phyloP scores from a whole-genome alignment of 35 echinoderm and acorn worm genomes.

The Eucidaris tribuloides region DNA sequence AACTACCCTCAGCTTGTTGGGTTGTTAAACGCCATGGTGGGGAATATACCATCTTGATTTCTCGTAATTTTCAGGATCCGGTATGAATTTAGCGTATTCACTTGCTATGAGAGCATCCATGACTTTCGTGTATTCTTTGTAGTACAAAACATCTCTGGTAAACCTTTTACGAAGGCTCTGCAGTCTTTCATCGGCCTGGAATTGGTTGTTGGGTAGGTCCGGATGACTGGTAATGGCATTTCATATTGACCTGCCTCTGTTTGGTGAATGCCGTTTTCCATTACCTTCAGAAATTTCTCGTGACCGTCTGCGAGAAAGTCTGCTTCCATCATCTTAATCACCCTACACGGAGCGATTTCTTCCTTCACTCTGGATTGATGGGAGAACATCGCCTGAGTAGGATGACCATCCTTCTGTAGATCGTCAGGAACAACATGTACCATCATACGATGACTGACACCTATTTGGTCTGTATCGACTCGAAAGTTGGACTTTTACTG shows the following conservation, averaged over 20 bases:
- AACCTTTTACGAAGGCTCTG: too few species aligned
- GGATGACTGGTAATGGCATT: not conserved
- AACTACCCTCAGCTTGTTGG: too few species aligned
- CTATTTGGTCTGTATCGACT: not conserved
- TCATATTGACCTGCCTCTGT: not conserved
- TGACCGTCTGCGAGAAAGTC: constrained; percentile 18
- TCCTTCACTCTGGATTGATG: not conserved
- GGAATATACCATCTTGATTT: not conserved
- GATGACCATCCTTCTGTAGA: not conserved
- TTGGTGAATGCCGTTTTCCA: not conserved
- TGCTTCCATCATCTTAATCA: constrained; percentile 40
- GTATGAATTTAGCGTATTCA: too few species aligned
- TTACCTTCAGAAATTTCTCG: not conserved
- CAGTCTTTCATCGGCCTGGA: too few species aligned
- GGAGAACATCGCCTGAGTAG: not conserved
- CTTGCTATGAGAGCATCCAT: too few species aligned
- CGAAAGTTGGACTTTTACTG: not conserved
- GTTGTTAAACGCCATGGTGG: not conserved
- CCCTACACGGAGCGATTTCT: not conserved
- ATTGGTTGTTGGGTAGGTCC: not conserved
- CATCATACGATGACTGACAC: not conserved
- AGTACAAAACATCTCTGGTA: too few species aligned
- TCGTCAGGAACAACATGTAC: not conserved
- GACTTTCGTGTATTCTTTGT: too few species aligned
- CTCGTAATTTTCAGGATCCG: not conserved